Evolutionary conservation across 2,797 vertebrate genomes (phyloP).

Genomic region (Rhinoraja longicauda): DNA sequence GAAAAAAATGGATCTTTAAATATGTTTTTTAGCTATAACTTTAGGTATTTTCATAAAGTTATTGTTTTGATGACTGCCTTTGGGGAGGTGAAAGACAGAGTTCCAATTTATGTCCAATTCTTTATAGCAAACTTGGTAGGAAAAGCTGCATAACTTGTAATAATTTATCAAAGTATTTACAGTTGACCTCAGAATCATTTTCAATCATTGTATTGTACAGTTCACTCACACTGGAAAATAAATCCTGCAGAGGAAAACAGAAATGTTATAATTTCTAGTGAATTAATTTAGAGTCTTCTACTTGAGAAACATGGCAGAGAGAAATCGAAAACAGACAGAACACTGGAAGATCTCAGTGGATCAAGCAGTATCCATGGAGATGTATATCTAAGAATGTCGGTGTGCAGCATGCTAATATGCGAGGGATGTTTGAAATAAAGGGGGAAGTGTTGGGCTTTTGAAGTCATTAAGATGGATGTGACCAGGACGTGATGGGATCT

Average conservation of each 20-base stretch:
- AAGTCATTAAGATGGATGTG: too few relatives aligned
- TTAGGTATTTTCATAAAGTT: background rate
- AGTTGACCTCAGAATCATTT: background rate
- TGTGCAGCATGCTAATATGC: too few relatives aligned
- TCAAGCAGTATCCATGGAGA: too few relatives aligned
- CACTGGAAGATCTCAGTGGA: too few relatives aligned
- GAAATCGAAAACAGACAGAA: background rate
- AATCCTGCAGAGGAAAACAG: too few relatives aligned
- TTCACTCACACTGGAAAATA: background rate
- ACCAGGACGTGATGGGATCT: too few relatives aligned
- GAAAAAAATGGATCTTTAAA: background rate
- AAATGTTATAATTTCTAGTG: background rate
- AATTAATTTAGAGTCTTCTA: background rate
- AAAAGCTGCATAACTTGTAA: background rate
- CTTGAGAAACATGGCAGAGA: background rate
- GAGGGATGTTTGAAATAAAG: too few relatives aligned
- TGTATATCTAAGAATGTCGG: too few relatives aligned
- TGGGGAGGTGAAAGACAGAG: background rate
- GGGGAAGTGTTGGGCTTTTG: too few relatives aligned
- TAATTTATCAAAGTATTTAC: background rate
- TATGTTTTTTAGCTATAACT: conserved; percentile 4
- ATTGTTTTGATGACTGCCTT: background rate
- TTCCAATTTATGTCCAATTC: background rate
- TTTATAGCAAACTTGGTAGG: background rate
- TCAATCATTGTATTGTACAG: background rate